Evolutionary conservation across 2,888 invertebrate species (phyloP).

Genomic region (Hyposoter dolosus): DNA sequence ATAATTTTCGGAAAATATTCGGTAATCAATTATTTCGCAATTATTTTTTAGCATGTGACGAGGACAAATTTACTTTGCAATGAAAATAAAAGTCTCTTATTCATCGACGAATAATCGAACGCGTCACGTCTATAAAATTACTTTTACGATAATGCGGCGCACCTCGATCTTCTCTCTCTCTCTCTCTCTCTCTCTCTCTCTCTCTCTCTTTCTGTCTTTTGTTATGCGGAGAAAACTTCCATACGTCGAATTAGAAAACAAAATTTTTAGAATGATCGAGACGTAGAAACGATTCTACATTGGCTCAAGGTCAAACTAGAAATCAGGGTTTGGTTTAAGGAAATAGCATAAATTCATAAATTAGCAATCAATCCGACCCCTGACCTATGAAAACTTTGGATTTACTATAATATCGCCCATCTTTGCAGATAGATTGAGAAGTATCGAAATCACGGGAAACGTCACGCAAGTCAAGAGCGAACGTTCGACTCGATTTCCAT

Average conservation of each 20-base stretch:
- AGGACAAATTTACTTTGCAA: neutral
- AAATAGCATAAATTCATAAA: conserved; percentile 52
- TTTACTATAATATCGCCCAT: conserved; percentile 15
- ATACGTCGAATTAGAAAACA: conserved; percentile 39
- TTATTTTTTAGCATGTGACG: neutral
- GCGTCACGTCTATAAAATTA: neutral
- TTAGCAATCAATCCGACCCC: conserved; percentile 41
- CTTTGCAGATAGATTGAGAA: neutral
- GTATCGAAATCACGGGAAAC: neutral
- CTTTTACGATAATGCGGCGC: conserved; percentile 1
- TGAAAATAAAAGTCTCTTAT: neutral
- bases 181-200: neutral
- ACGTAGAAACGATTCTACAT: conserved; percentile 26
- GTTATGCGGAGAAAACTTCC: neutral
- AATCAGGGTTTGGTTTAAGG: conserved; percentile 25
- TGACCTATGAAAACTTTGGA: conserved; percentile 49
- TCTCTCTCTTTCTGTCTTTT: neutral
- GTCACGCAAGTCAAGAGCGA: neutral
- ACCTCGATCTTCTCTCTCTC: neutral
- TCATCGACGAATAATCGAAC: neutral
- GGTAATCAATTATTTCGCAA: no score
- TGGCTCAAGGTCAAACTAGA: conserved; percentile 62
- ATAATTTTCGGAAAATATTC: neutral
- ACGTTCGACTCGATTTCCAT: neutral
- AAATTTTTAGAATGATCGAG: conserved; percentile 20